Evolutionary conservation across 1,140 invertebrate species (phyloP).

Genomic region (Pygmarrhopalites habei): DNA sequence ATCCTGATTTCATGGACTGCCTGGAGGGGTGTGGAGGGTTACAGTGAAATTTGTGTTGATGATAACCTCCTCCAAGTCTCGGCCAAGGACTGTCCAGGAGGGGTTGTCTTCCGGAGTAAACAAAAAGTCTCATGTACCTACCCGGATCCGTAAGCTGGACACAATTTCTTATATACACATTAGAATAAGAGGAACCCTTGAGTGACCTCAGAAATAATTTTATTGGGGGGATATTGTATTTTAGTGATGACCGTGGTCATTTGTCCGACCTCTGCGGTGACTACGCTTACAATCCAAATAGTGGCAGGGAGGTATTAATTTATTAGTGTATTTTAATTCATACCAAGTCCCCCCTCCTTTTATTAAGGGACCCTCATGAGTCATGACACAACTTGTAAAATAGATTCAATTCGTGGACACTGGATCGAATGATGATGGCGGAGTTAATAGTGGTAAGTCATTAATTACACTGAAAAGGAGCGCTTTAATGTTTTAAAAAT

Average conservation of each 20-base stretch:
- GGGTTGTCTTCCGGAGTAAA: not conserved
- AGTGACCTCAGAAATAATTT: not conserved
- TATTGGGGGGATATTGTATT: not conserved
- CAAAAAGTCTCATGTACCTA: not conserved
- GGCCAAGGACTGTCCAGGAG: conserved; percentile 4
- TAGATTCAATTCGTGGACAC: conserved; percentile 8
- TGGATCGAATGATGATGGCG: not conserved
- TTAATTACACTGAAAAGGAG: not conserved
- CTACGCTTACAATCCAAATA: not conserved
- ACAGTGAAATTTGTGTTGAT: no score
- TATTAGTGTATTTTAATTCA: not conserved
- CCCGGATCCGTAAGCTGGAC: not conserved
- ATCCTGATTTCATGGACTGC: no score
- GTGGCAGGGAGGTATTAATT: not conserved
- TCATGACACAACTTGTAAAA: not conserved
- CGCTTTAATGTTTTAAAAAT: not conserved
- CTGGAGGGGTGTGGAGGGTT: no score
- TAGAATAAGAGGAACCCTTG: no score
- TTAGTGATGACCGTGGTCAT: not conserved
- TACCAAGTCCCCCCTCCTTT: not conserved
- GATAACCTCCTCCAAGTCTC: no score
- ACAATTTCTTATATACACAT: not conserved
- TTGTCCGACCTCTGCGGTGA: not conserved
- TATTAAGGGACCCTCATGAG: not conserved
- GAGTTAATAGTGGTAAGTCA: not conserved